Conservation (phyloP, 2,888 invertebrate genomes). For the Andrena fulva region DNA sequence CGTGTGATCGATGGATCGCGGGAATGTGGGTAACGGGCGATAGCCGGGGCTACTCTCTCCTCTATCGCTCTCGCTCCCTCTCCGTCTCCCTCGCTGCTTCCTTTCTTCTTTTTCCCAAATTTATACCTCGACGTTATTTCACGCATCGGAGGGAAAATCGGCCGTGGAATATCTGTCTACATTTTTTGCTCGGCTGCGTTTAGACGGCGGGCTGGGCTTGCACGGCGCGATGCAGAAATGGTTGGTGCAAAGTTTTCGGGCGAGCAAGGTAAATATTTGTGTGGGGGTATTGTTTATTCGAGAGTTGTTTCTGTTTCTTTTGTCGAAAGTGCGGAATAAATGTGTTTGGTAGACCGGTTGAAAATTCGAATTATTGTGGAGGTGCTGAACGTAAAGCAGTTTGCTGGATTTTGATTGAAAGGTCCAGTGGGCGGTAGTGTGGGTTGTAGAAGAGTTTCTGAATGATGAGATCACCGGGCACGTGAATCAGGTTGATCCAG, state of each 20-base stretch:
- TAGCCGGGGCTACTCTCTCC: not conserved
- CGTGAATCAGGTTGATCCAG: too few species aligned
- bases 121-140: conserved; percentile 30
- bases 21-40: conserved; percentile 35
- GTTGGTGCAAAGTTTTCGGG: not conserved
- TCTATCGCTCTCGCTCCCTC: not conserved
- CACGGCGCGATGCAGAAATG: not conserved
- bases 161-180: not conserved
- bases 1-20: conserved; percentile 40
- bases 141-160: conserved; percentile 24
- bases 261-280: too few species aligned
- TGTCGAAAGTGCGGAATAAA: too few species aligned
- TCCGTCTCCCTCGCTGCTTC: not conserved
- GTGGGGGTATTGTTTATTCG: too few species aligned
- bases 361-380: too few species aligned
- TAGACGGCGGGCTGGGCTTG: not conserved
- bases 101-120: conserved; percentile 1
- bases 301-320: too few species aligned
- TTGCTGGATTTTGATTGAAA: too few species aligned
- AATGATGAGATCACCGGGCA: too few species aligned
- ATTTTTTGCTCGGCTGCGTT: not conserved
- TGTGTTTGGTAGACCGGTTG: too few species aligned
- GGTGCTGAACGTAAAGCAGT: too few species aligned
- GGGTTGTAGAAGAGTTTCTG: too few species aligned
- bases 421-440: too few species aligned